Evolutionary conservation across 1,140 invertebrate genomes (phyloP).

Genomic region (Nomia melanderi): DNA sequence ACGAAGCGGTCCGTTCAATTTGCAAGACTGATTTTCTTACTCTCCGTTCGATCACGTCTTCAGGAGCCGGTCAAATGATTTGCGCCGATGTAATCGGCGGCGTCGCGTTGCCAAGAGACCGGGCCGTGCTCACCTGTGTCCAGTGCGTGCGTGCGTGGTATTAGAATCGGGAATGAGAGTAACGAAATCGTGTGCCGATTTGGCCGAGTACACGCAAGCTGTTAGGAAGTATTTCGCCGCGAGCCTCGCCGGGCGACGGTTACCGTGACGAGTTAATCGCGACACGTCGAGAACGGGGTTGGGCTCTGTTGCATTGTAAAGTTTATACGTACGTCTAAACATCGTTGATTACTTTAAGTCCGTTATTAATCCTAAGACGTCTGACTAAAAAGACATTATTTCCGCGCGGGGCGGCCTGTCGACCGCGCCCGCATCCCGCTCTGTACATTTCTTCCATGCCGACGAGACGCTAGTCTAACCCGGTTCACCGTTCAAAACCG

Average conservation of each 20-base stretch:
- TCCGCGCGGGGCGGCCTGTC: constrained; percentile 21
- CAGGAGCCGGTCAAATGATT: constrained; percentile 10
- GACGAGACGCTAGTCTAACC: constrained; percentile 14
- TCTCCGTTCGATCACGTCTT: constrained; percentile 13
- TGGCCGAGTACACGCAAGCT: constrained; percentile 8
- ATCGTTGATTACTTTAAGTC: constrained; percentile 74
- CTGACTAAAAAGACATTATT: constrained; percentile 58
- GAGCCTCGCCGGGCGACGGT: constrained; percentile 1
- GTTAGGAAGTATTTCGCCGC: not conserved
- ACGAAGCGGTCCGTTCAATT: constrained; percentile 5
- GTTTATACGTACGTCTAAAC: constrained; percentile 72
- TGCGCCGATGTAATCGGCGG: constrained; percentile 2
- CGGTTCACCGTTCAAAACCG: constrained; percentile 13
- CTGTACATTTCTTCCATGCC: constrained; percentile 52
- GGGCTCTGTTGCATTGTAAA: constrained; percentile 74
- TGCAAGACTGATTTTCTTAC: constrained; percentile 43
- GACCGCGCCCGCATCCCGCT: constrained; percentile 28
- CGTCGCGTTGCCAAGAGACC: constrained; percentile 17
- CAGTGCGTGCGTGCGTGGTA: constrained; percentile 40
- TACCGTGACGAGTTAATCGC: constrained; percentile 25
- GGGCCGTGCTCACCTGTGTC: constrained; percentile 50
- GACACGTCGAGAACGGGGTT: constrained; percentile 43
- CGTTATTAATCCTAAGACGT: constrained; percentile 71
- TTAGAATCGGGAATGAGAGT: constrained; percentile 38
- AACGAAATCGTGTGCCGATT: constrained; percentile 15